Conservation (phyloP, 2,113 vertebrate species). For the Macrotis lagotis region DNA sequence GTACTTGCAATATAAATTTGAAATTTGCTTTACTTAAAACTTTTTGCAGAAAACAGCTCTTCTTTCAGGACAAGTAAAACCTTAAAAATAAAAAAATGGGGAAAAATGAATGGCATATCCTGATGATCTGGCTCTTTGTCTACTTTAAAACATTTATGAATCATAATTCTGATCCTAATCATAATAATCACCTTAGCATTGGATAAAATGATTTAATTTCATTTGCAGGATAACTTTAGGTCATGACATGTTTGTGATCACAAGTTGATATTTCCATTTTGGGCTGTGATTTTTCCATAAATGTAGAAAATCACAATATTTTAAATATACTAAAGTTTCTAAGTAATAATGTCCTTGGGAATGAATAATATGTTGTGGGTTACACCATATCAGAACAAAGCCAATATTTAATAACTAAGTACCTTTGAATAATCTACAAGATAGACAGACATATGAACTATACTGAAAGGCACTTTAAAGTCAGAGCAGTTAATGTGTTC, state of each 20-base stretch:
- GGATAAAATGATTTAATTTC: not conserved
- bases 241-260: not conserved
- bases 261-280: not conserved
- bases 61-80: not conserved
- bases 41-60: not conserved
- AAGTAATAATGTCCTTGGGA: not conserved
- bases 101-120: not conserved
- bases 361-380: not conserved
- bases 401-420: not conserved
- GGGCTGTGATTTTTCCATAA: not conserved
- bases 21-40: not conserved
- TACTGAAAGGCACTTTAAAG: not conserved
- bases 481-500: not conserved
- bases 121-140: not conserved
- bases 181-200: not conserved
- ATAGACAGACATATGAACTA: not conserved
- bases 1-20: not conserved
- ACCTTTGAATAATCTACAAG: not conserved
- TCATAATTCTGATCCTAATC: not conserved
- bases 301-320: not conserved
- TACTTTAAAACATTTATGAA: not conserved
- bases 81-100: not conserved
- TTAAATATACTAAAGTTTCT: not conserved
- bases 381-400: not conserved
- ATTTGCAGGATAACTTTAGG: not conserved